Evolutionary conservation across 2,797 vertebrate genomes (phyloP).

Genomic region (Prunella strophiata): DNA sequence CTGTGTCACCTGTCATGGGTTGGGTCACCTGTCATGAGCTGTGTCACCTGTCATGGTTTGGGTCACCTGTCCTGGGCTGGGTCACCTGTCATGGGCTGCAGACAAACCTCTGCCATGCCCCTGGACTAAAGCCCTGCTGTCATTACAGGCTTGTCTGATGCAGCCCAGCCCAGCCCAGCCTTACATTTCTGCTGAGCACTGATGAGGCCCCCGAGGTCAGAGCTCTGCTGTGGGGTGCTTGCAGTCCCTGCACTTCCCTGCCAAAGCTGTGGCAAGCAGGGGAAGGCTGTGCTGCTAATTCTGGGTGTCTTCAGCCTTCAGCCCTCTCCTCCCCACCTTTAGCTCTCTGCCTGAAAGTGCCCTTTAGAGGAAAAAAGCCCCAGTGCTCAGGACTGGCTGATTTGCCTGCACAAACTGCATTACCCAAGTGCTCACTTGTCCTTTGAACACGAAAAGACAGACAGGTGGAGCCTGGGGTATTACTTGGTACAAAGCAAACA

Average conservation of each 20-base stretch:
- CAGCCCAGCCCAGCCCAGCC: background rate
- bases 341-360: background rate
- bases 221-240: background rate
- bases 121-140: background rate
- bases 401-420: background rate
- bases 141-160: background rate
- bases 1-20: background rate
- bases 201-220: background rate
- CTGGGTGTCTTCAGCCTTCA: background rate
- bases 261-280: background rate
- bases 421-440: background rate
- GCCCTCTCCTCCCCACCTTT: background rate
- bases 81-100: background rate
- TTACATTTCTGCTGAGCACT: background rate
- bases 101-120: background rate
- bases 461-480: conserved; percentile 19
- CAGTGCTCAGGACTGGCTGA: background rate
- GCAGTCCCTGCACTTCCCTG: background rate
- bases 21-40: no score
- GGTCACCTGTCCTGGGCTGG: no score
- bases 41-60: no score
- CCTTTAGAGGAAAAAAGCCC: background rate
- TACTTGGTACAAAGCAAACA: conserved; percentile 18
- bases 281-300: background rate
- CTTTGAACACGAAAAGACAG: conserved; percentile 3